Base-by-base conservation (phyloP, 2,888 invertebrate genomes). In the Phengaris arion region DNA sequence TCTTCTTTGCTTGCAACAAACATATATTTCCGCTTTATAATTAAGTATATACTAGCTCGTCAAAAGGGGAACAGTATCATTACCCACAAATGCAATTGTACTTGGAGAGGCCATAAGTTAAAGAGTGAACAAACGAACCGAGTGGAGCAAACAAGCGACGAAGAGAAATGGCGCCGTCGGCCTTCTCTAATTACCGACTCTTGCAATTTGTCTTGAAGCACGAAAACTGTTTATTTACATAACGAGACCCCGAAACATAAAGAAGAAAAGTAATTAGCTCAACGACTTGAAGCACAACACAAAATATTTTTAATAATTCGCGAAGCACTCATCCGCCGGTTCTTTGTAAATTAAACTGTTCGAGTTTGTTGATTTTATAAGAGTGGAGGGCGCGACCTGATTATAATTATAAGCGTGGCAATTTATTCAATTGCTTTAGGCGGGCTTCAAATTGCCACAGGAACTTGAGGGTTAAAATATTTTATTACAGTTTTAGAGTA, bases 121-220 rank as follows among this genome's bases (percentile, higher is more conserved):
- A 75, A 68, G 75, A 80, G 74, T 75, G 75, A 76, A 79, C 70
- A 79, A 72, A 75, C 75, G 79, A 79, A 77, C 73, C 78, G 76
- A 75, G 74, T 74, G 76, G 77, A 77, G 77, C 76, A 68, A 77
- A 77, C 74, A 79, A 81, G 76, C 79, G 80, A 80, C 77, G 77
- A 80, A 81, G 82, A 83, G 82, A 81, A 84, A 84, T 83, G 75
- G 82, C 80, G 78, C 75, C 77, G 81, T 80, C 81, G 75, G 74
- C 81, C 76, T 80, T 79, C 82, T 81, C 81, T 85, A 86, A 86
- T 86, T 84, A 84, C 81, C 79, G 75, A 75, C 79, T 81, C 81
- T 79, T 75, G 76, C 79, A 76, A 83, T 85, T 84, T 82, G 80
- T 85, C 80, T 81, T 79, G 68, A 79, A 77, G 77, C 77, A 79